Evolutionary conservation across 2,888 invertebrate species (phyloP).

Genomic region (Andrena bucephala): DNA sequence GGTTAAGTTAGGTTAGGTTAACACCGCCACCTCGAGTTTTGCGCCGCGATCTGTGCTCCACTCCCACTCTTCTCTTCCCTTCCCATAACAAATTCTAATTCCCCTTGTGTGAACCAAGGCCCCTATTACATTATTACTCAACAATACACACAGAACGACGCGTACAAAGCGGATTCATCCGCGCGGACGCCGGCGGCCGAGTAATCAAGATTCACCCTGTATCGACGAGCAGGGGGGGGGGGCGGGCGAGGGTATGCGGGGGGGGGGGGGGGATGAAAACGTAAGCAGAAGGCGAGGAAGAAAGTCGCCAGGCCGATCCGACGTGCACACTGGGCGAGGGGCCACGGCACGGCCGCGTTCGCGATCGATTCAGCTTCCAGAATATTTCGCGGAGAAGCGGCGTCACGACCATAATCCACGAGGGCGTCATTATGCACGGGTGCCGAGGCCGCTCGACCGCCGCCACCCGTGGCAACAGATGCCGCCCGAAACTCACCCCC

Average conservation of each 20-base stretch:
- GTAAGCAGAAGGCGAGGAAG: neutral
- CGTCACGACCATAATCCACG: slow-evolving; percentile 62
- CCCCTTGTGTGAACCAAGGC: no score
- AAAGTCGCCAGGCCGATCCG: slow-evolving; percentile 42
- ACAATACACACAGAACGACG: no score
- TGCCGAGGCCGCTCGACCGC: slow-evolving; percentile 42
- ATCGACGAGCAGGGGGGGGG: neutral
- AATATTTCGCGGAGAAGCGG: slow-evolving; percentile 58
- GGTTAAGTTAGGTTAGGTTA: no score
- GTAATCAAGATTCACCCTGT: slow-evolving; percentile 7
- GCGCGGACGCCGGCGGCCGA: neutral
- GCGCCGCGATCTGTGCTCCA: no score
- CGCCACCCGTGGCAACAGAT: slow-evolving; percentile 13
- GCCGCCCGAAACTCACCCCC: neutral
- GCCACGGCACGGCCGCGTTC: slow-evolving; percentile 49
- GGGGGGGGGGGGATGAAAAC: neutral
- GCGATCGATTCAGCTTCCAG: slow-evolving; percentile 66
- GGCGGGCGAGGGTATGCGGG: neutral
- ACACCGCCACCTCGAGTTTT: no score
- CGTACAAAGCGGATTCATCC: neutral
- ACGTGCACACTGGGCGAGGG: slow-evolving; percentile 53
- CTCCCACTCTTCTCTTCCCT: no score
- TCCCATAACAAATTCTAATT: no score
- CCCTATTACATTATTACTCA: no score
- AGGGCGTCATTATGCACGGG: slow-evolving; percentile 59